Evolutionary conservation across 2,888 invertebrate genomes (phyloP).

Genomic region (Plagodis pulveraria): DNA sequence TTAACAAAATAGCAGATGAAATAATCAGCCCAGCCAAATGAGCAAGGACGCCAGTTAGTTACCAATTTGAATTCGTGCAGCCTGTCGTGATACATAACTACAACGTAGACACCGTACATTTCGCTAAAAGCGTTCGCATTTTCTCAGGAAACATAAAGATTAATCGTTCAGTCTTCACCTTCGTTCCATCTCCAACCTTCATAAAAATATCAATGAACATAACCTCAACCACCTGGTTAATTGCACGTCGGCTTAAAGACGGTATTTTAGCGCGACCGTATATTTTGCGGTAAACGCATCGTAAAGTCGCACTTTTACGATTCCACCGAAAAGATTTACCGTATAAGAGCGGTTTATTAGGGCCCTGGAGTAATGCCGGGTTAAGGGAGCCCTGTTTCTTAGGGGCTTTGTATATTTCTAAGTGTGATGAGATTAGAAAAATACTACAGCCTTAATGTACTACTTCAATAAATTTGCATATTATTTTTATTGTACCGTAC

Average conservation of each 20-base stretch:
- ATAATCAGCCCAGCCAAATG: too few relatives aligned
- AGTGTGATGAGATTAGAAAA: not conserved
- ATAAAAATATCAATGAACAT: slow-evolving; percentile 56
- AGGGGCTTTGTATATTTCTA: not conserved
- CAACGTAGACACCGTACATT: too few relatives aligned
- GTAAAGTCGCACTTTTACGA: slow-evolving; percentile 60
- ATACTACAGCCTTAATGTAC: not conserved
- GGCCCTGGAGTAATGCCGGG: slow-evolving; percentile 39
- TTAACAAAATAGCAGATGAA: too few relatives aligned
- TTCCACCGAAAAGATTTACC: slow-evolving; percentile 58
- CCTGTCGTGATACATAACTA: too few relatives aligned
- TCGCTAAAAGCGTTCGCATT: not conserved
- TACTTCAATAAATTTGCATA: too few relatives aligned
- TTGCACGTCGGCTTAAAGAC: slow-evolving; percentile 35
- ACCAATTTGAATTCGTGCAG: too few relatives aligned
- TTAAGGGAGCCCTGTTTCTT: slow-evolving; percentile 14
- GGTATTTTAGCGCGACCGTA: slow-evolving; percentile 36
- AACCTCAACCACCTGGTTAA: slow-evolving; percentile 42
- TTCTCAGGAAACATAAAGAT: not conserved
- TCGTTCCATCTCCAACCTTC: slow-evolving; percentile 23
- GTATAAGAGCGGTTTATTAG: slow-evolving; percentile 49
- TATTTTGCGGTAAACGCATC: slow-evolving; percentile 54
- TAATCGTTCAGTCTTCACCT: not conserved
- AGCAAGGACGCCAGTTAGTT: too few relatives aligned
- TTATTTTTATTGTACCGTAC: too few relatives aligned